Base-by-base conservation (phyloP, 2,888 invertebrate genomes). In the Lasiommata megera region DNA sequence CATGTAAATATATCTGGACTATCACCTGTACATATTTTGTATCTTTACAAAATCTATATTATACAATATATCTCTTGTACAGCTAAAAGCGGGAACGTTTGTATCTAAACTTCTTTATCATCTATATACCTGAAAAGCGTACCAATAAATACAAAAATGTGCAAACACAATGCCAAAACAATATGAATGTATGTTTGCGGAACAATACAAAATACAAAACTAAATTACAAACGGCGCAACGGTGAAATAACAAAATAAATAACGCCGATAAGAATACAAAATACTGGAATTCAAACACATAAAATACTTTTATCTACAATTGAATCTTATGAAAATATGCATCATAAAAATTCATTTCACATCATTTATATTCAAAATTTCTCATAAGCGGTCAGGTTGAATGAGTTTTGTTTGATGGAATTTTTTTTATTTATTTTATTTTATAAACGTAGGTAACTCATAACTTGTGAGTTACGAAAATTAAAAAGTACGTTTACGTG, bases 281-380 rank as follows among this genome's bases (percentile, higher is more conserved):
- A 52, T 52, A 41, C 52, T 52, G 52, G 52, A 52, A 52, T 52
- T 52, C 40, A 52, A 52, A 52, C 40, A 40, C 58, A 53, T 58
- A 58, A 58, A 54, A 54, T 58, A 50, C 38, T 36, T 54, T 58
- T 58, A 58, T 58, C 58, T 54, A 58, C 58, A 54, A 58, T 58
- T 58, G 58, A 58, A 58, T 58, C 58, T 52, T 41, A 52, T 31
- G 54, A 50, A 54, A 54, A 50, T 58, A 48, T 54, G 36, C 43
- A 14, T 31, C 48, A 54, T 58, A 58, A 58, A 58, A 58, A 44
- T 54, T 54, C 54, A 58, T 50, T 17, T 34, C 31, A n/a, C 40
- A n/a, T 17, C 14, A 52, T 52, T 52, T 41, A 41, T 52, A 52
- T 41, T 31, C 52, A 52, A 52, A 41, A 40, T 40, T 51, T 51